Percentiles rank a stretch among this genome's conserved stretches.
Conservation (phyloP, 2,888 invertebrate genomes). For the Abrostola tripartita region DNA sequence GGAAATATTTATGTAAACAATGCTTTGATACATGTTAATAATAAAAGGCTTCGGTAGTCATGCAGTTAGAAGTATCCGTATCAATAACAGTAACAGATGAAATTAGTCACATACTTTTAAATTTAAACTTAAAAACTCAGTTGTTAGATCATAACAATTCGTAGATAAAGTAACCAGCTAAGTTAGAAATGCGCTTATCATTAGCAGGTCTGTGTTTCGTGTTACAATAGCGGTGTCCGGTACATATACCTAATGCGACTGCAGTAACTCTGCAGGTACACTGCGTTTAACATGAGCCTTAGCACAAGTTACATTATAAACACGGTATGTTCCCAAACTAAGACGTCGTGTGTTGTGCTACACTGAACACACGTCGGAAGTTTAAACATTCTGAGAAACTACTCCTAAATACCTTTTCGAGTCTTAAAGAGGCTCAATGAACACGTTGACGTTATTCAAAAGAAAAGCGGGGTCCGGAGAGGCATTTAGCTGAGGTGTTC, state of each 20-base stretch:
- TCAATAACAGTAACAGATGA: no score
- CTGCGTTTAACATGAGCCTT: slow-evolving; percentile 7
- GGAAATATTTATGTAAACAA: slow-evolving; percentile 24
- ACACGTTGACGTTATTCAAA: slow-evolving; percentile 50
- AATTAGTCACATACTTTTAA: slow-evolving; percentile 17
- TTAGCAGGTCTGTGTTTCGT: slow-evolving; percentile 8
- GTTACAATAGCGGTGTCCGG: slow-evolving; percentile 10
- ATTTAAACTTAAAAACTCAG: no score
- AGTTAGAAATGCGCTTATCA: slow-evolving; percentile 17
- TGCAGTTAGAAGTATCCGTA: no score
- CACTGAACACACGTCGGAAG: background rate
- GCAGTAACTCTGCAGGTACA: slow-evolving; percentile 29
- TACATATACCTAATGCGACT: slow-evolving; percentile 19
- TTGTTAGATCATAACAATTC: no score
- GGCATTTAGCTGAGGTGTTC: slow-evolving; percentile 48
- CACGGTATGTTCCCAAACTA: background rate
- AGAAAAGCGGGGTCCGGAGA: slow-evolving; percentile 54
- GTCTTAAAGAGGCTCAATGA: slow-evolving; percentile 25
- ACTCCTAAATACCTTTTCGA: slow-evolving; percentile 30
- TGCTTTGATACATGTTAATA: slow-evolving; percentile 8
- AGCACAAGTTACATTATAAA: background rate
- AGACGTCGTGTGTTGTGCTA: background rate
- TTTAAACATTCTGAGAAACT: slow-evolving; percentile 15
- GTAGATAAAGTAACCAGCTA: no score
- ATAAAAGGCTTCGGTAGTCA: background rate